These are phyloP conservation scores for Trogon melanurus DNA, from an alignment of 2,113 vertebrate genomes.

Conservation along the genomic window DNA sequence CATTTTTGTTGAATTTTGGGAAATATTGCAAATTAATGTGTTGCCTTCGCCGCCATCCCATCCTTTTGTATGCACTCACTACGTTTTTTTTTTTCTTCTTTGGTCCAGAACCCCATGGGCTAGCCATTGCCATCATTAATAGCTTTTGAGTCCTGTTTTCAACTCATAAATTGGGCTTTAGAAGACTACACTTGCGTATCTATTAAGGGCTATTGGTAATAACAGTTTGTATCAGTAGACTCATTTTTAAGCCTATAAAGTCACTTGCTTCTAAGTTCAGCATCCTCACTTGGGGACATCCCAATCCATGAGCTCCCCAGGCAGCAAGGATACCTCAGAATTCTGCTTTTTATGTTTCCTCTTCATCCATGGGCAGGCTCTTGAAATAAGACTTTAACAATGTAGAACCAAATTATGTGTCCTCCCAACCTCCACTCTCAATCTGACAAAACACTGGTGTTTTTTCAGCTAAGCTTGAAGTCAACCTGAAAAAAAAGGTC, in stretches of 20 bases:
- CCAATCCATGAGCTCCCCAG: background rate
- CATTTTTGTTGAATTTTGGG: background rate
- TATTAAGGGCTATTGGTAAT: background rate
- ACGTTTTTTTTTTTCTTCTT: background rate
- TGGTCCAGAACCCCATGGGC: fast-evolving
- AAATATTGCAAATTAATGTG: background rate
- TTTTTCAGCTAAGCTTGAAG: background rate
- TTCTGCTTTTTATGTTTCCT: background rate
- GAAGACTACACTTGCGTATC: background rate
- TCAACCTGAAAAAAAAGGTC: slow-evolving; percentile 7
- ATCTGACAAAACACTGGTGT: background rate
- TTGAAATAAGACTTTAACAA: background rate
- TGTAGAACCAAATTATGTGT: background rate
- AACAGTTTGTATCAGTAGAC: background rate
- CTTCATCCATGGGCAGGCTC: background rate
- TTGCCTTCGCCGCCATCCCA: no score
- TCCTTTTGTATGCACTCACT: background rate
- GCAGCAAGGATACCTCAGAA: background rate
- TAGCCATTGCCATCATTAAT: background rate
- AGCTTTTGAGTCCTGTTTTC: background rate
- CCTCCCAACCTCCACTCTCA: background rate
- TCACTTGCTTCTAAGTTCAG: background rate
- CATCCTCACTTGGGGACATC: background rate
- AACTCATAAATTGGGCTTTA: background rate
- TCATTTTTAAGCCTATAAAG: background rate